Base-by-base conservation (phyloP, 1,140 invertebrate genomes). In the Calliphora vicina region DNA sequence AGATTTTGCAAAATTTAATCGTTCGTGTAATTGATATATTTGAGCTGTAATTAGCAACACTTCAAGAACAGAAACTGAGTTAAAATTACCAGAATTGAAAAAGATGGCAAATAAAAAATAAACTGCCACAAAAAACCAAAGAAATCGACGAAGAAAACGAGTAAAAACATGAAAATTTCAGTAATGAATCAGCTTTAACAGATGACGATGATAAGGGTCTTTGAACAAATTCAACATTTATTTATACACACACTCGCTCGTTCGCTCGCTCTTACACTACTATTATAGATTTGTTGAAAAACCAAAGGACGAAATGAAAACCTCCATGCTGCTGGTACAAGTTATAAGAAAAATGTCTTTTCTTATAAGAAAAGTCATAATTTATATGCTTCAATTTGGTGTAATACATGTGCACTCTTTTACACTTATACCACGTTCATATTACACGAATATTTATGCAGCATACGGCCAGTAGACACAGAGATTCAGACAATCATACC, bases 11-110 rank as follows among this genome's bases (percentile, higher is more conserved):
- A 88, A 88, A 88, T 87, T 86, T 88, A 88, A 88, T 88, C 86
- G 87, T 82, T 88, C 85, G 87, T 88, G 87, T 88, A 88, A 88
- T 88, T 86, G 88, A 87, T 88, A 87, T 87, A 88, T 88, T 88
- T 87, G 87, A 88, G 87, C 88, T 87, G 87, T 88, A 88, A 88
- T 88, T 88, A 88, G 87, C 87, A 88, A 85, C 84, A 85, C 84
- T 84, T 86, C 86, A 85, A 78, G 72, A 84, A 61, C 57, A 83
- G 45, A 8, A 45, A 78, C 74, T 35, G 57, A 12, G 61, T 23
- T 8, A 23, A 23, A 67, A 23, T 67, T 67, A 25, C 5, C 20
- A 45, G 20, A 78, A 43, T 43, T 43, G 74, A 42, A 57, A 57
- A 17, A 57, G 25, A 29, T 25, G 35, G 42, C 17, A 12, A n/a